phyloP scores from a whole-genome alignment of 2,888 invertebrate genomes.

The Phaedon cochleariae region DNA sequence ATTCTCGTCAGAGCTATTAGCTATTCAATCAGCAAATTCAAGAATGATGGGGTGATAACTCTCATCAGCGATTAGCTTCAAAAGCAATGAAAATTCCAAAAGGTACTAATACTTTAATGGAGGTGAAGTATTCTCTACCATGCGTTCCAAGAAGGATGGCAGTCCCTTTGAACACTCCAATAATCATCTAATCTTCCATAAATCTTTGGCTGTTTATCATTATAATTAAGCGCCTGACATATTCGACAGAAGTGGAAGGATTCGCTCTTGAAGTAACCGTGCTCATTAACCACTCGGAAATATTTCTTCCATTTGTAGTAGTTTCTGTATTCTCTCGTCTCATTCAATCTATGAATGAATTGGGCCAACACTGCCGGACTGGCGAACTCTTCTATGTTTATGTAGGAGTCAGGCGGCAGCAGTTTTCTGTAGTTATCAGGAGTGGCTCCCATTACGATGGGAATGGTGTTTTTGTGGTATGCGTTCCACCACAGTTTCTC shows the following conservation, averaged over 20 bases:
- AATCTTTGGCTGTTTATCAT: constrained; percentile 59
- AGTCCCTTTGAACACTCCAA: constrained; percentile 56
- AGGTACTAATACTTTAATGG: too few relatives aligned
- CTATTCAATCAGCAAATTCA: too few relatives aligned
- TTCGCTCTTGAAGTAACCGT: constrained; percentile 71
- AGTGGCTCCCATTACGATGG: constrained; percentile 72
- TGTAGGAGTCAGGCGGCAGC: constrained; percentile 71
- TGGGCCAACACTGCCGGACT: constrained; percentile 64
- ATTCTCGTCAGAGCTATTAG: too few relatives aligned
- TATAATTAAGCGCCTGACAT: constrained; percentile 75
- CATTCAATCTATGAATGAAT: constrained; percentile 64
- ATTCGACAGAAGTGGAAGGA: constrained; percentile 71
- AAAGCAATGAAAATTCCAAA: too few relatives aligned
- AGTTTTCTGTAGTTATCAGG: constrained; percentile 61
- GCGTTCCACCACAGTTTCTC: constrained; percentile 77
- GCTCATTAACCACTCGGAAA: constrained; percentile 70
- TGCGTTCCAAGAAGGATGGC: constrained; percentile 52
- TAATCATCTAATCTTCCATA: constrained; percentile 60
- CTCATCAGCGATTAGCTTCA: too few relatives aligned
- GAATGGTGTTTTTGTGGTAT: constrained; percentile 69
- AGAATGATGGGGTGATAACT: too few relatives aligned
- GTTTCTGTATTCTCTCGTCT: constrained; percentile 58
- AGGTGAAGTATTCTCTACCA: too few relatives aligned
- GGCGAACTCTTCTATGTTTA: constrained; percentile 68
- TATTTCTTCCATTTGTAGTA: constrained; percentile 70